Base-by-base conservation (phyloP, 2,797 vertebrate species). In the Fundulus diaphanus region DNA sequence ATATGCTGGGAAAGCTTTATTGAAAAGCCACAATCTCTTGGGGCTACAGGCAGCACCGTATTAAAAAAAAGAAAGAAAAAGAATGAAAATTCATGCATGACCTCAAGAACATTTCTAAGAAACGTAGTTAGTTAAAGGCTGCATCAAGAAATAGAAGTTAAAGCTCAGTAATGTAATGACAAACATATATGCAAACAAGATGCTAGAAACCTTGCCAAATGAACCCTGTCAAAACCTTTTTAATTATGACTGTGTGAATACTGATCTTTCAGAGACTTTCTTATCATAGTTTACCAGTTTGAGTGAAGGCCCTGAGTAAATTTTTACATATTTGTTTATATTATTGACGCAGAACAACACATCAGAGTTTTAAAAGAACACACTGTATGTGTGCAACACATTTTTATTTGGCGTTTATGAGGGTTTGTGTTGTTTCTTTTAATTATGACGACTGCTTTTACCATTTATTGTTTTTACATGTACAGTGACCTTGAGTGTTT, bases 11-110 rank as follows among this genome's bases (percentile, higher is more conserved):
- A 61, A 68, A 61, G 27, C 27, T 7, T 22, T 22, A 49, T 48
- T 33, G 44, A 49, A 18, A 35, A 13, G 40, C 42, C 29, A 37
- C 7, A 12, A 49, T 73, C 1, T n/a, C 31, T n/a, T 35, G 24
- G 15, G 20, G 44, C 35, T 42, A 42, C 7, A 22, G 24, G 56
- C 72, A 42, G 18, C 33, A 42, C 6, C 20, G n/a, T 5, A 51
- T 74, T 20, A 42, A 27, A 74, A 66, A n/a, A n/a, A n/a, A n/a
- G n/a, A n/a, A n/a, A n/a, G n/a, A n/a, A 37, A 31, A 40, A 49
- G 27, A 15, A 40, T 20, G 9, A 40, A 65, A n/a, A 37, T 31
- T 35, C 61, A 74, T 42, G 46, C 16, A 12, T 13, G 5, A 15
- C 24, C 15, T 37, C 4, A 18, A 33, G 46, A 51, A 44, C 22